Conservation (phyloP, 2,888 invertebrate genomes). For the Torymus auratus region DNA sequence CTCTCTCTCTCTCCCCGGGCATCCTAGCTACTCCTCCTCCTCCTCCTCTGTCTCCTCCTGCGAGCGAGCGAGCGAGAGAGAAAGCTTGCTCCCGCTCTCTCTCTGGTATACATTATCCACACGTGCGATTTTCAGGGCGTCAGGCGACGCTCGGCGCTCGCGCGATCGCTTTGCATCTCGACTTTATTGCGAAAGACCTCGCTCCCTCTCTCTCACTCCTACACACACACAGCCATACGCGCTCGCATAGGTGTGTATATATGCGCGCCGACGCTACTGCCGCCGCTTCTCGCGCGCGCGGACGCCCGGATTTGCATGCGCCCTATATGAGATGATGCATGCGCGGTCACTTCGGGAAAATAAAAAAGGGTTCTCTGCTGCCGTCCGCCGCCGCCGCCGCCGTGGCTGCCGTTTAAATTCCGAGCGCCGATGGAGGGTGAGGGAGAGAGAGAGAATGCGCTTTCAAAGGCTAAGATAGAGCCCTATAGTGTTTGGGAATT, state of each 20-base stretch:
- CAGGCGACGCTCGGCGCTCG: constrained; percentile 55
- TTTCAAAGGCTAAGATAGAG: constrained; percentile 54
- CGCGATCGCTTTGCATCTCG: constrained; percentile 67
- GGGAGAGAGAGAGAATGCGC: no score
- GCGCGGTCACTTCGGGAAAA: constrained; percentile 54
- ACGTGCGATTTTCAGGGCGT: constrained; percentile 70
- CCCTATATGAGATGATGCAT: constrained; percentile 57
- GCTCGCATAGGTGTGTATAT: not conserved
- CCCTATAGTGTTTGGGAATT: constrained; percentile 50
- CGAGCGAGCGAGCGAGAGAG: constrained; percentile 36
- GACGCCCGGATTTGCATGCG: constrained; percentile 46
- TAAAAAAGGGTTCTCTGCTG: constrained; percentile 32
- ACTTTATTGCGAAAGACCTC: constrained; percentile 69
- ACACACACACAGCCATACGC: not conserved
- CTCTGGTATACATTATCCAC: constrained; percentile 70
- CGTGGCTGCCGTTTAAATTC: constrained; percentile 36
- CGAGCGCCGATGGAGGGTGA: not conserved
- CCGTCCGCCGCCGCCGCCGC: constrained; percentile 3
- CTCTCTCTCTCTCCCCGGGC: not conserved
- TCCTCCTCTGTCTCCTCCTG: constrained; percentile 41
- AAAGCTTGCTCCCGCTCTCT: constrained; percentile 25
- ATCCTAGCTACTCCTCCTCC: constrained; percentile 33
- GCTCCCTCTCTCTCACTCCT: constrained; percentile 13
- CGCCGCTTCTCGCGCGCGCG: constrained; percentile 8
- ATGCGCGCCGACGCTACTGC: no score